phyloP scores from a whole-genome alignment of 2,888 invertebrate genomes.

The Diloba caeruleocephala region DNA sequence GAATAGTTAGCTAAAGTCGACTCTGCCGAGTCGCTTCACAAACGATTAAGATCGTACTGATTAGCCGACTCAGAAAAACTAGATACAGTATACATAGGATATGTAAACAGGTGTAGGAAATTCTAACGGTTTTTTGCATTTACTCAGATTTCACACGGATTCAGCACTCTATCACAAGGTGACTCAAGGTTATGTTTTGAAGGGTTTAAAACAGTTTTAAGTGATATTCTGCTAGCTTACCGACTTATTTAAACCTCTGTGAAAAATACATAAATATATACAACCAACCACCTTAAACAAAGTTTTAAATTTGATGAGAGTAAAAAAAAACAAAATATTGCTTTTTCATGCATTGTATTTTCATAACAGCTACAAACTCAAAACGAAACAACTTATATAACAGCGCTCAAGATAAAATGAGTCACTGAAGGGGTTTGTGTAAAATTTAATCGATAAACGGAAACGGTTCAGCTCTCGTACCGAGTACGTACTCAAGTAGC shows the following conservation, averaged over 20 bases:
- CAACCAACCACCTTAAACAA: no score
- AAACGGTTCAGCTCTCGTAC: slow-evolving; percentile 57
- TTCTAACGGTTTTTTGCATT: no score
- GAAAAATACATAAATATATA: no score
- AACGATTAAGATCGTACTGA: slow-evolving; percentile 21
- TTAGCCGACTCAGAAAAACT: slow-evolving; percentile 24
- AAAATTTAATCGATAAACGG: slow-evolving; percentile 67
- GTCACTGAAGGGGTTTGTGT: slow-evolving; percentile 57
- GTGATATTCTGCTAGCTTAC: no score
- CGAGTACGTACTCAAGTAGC: slow-evolving; percentile 63
- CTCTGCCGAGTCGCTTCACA: slow-evolving; percentile 4
- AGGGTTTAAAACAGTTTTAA: no score
- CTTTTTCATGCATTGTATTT: neutral
- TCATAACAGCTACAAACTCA: no score
- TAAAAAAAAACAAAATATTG: no score
- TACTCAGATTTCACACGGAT: no score
- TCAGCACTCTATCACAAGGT: no score
- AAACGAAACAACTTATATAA: slow-evolving; percentile 11
- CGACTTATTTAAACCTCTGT: no score
- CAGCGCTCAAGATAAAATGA: slow-evolving; percentile 22
- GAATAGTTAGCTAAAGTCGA: slow-evolving; percentile 15
- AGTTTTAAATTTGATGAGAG: no score
- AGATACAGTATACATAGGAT: slow-evolving; percentile 16
- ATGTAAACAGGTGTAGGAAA: slow-evolving; percentile 6
- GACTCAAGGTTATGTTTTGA: no score